Conservation (phyloP, 1,140 invertebrate species). For the Acromyrmex heyeri region DNA sequence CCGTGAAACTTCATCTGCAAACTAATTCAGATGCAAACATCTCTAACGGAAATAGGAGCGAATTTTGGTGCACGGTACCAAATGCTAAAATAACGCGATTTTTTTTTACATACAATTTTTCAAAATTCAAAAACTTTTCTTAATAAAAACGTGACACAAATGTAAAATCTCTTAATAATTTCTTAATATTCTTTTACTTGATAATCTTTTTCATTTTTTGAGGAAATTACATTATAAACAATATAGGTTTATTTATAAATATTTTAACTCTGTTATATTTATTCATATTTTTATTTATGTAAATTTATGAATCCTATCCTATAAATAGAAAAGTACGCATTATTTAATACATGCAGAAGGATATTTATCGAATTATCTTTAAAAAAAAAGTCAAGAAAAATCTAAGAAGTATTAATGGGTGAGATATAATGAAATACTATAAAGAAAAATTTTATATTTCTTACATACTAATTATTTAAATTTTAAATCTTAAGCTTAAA, state of each 20-base stretch:
- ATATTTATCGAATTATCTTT: not conserved
- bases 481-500: not conserved
- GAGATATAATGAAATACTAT: not conserved
- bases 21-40: constrained; percentile 27
- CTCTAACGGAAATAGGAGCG: not conserved
- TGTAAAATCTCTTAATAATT: not conserved
- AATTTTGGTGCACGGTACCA: not conserved
- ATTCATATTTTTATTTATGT: not conserved
- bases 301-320: not conserved
- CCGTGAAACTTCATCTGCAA: not conserved
- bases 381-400: not conserved
- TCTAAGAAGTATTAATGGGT: not conserved
- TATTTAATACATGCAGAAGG: not conserved
- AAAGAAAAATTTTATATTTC: not conserved
- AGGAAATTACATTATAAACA: not conserved
- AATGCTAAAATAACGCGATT: not conserved
- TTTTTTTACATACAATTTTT: not conserved
- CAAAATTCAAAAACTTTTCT: not conserved
- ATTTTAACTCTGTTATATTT: constrained; percentile 1
- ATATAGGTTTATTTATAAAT: not conserved
- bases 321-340: not conserved
- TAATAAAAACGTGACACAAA: not conserved
- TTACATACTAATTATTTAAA: not conserved
- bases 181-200: not conserved
- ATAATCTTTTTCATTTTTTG: not conserved